These are phyloP conservation scores for Parelbella ahira DNA, from an alignment of 2,888 invertebrate genomes.

Conservation along the genomic window DNA sequence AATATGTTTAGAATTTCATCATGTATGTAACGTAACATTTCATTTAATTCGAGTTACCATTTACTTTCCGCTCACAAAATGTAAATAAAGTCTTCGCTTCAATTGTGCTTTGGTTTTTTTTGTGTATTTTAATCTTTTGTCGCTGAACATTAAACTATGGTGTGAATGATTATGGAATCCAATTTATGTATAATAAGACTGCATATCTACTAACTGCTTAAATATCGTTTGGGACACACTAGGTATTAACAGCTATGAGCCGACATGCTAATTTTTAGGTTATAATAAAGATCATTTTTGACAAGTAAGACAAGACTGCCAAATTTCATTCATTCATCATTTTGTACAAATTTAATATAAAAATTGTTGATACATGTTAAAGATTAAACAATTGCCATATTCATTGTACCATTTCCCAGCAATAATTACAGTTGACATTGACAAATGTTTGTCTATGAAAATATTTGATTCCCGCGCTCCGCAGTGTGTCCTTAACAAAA, in stretches of 20 bases:
- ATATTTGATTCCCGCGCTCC: too few relatives aligned
- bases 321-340: too few relatives aligned
- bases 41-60: constrained; percentile 75
- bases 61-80: constrained; percentile 55
- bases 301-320: too few relatives aligned
- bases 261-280: too few relatives aligned
- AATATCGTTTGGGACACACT: constrained; percentile 8
- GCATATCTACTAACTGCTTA: constrained; percentile 20
- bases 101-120: constrained; percentile 36
- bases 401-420: too few relatives aligned
- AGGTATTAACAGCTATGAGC: constrained; percentile 7
- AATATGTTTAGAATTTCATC: constrained; percentile 34
- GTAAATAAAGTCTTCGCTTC: constrained; percentile 57
- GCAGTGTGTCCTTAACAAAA: constrained; percentile 30
- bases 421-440: too few relatives aligned
- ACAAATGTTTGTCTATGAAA: too few relatives aligned
- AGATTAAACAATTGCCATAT: too few relatives aligned
- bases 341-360: too few relatives aligned
- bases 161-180: constrained; percentile 26
- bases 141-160: constrained; percentile 20
- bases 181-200: constrained; percentile 30
- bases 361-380: too few relatives aligned
- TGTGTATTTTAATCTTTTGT: constrained; percentile 24
- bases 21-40: constrained; percentile 63
- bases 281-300: too few relatives aligned